Evolutionary conservation across 1,140 invertebrate genomes (phyloP).

Genomic region (Micrasema longulum): DNA sequence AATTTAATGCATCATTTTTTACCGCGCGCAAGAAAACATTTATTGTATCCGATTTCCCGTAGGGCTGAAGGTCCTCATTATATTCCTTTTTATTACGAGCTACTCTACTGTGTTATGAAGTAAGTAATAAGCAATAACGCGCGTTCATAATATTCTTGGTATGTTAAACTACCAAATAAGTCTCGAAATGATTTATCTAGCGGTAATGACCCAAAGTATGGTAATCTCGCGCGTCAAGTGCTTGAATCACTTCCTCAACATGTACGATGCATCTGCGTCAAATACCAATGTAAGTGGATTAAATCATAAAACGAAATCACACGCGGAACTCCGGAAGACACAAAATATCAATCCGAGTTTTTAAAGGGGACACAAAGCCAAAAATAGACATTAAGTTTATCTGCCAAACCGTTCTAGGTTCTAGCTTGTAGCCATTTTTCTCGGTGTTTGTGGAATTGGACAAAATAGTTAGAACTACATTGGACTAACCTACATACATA

Average conservation of each 20-base stretch:
- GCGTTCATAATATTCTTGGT: conserved; percentile 15
- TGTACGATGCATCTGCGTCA: background rate
- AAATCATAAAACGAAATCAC: background rate
- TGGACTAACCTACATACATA: background rate
- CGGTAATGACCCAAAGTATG: conserved; percentile 16
- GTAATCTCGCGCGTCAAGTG: background rate
- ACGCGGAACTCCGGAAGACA: conserved; percentile 4
- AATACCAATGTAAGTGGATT: background rate
- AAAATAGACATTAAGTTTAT: no score
- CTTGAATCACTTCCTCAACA: background rate
- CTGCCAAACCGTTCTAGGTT: background rate
- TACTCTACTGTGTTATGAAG: no score
- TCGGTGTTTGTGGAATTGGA: background rate
- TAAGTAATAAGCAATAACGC: no score
- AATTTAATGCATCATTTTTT: no score
- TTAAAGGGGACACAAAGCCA: conserved; percentile 7
- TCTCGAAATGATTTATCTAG: conserved; percentile 22
- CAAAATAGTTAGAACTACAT: background rate
- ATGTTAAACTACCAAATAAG: conserved; percentile 26
- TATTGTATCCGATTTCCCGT: no score
- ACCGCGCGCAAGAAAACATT: no score
- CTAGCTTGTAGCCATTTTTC: background rate
- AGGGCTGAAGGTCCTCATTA: no score
- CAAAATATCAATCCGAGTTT: conserved; percentile 11
- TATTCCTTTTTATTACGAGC: no score